These are phyloP conservation scores for Mamestra configurata DNA, from an alignment of 1,140 invertebrate species.

Conservation along the genomic window DNA sequence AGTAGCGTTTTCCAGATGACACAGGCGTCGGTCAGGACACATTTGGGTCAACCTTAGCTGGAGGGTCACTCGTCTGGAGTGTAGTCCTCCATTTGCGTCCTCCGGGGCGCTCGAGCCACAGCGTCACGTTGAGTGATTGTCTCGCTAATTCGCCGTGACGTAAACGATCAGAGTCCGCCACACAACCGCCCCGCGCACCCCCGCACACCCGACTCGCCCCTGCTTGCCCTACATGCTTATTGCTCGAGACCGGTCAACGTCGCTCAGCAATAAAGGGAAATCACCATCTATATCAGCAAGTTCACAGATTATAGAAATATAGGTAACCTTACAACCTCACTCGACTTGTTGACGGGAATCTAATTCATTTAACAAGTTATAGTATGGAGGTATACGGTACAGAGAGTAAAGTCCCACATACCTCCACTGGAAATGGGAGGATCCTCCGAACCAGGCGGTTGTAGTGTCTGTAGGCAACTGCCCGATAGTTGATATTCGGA, in stretches of 20 bases:
- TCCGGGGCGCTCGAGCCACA: slow-evolving; percentile 57
- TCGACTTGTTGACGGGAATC: not conserved
- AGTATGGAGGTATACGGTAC: too few relatives aligned
- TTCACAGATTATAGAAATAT: not conserved
- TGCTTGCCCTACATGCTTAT: slow-evolving; percentile 40
- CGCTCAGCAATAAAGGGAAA: slow-evolving; percentile 17
- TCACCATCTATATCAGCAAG: slow-evolving; percentile 11
- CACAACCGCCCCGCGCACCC: slow-evolving; percentile 22
- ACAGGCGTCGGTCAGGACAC: slow-evolving; percentile 52
- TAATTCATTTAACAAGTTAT: slow-evolving; percentile 8
- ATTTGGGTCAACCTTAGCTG: slow-evolving; percentile 63
- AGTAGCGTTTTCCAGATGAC: slow-evolving; percentile 45
- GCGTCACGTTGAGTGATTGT: slow-evolving; percentile 75
- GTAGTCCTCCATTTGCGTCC: slow-evolving; percentile 69
- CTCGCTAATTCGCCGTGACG: slow-evolving; percentile 69
- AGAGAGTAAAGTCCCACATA: too few relatives aligned
- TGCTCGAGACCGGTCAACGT: slow-evolving; percentile 34
- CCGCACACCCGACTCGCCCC: not conserved
- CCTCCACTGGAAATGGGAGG: too few relatives aligned
- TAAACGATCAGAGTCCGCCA: slow-evolving; percentile 59
- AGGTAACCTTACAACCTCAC: not conserved
- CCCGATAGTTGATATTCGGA: too few relatives aligned
- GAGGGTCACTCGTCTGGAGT: slow-evolving; percentile 67
- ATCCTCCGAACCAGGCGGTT: too few relatives aligned
- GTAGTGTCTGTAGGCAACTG: too few relatives aligned